These are phyloP conservation scores for Polymixis flavicincta DNA, from an alignment of 2,888 invertebrate species.

Conservation along the genomic window DNA sequence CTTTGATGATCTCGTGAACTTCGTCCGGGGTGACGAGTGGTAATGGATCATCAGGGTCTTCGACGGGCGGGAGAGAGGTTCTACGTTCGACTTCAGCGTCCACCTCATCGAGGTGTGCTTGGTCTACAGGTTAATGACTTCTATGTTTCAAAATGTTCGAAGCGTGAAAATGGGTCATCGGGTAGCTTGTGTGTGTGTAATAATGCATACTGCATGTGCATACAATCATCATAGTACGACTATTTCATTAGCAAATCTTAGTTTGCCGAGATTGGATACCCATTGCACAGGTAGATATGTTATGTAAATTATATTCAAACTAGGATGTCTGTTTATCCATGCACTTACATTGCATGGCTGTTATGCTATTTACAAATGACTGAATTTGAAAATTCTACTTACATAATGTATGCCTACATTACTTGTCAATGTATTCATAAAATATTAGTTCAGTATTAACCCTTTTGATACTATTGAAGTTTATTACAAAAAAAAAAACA, in stretches of 20 bases:
- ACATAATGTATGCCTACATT: too few species aligned
- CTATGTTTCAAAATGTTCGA: constrained; percentile 25
- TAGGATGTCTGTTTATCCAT: background rate
- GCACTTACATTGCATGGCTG: background rate
- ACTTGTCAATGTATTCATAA: too few species aligned
- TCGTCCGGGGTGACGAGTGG: too few species aligned
- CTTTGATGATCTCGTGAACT: too few species aligned
- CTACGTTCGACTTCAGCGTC: too few species aligned
- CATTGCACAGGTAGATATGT: background rate
- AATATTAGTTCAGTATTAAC: background rate
- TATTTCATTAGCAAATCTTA: constrained; percentile 18
- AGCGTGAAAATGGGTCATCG: background rate
- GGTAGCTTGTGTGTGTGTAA: constrained; percentile 15
- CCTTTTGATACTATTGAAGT: background rate
- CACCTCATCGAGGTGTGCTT: too few species aligned
- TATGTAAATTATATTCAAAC: constrained; percentile 5
- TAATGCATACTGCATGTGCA: constrained; percentile 32
- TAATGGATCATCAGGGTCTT: too few species aligned
- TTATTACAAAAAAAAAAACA: background rate
- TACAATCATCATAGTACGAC: constrained; percentile 16
- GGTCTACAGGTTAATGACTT: too few species aligned
- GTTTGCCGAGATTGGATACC: constrained; percentile 29
- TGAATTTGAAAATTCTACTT: background rate
- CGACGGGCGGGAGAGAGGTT: too few species aligned
- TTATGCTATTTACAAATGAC: background rate